phyloP scores from a whole-genome alignment of 2,888 invertebrate species.

The Hipparchia semele region DNA sequence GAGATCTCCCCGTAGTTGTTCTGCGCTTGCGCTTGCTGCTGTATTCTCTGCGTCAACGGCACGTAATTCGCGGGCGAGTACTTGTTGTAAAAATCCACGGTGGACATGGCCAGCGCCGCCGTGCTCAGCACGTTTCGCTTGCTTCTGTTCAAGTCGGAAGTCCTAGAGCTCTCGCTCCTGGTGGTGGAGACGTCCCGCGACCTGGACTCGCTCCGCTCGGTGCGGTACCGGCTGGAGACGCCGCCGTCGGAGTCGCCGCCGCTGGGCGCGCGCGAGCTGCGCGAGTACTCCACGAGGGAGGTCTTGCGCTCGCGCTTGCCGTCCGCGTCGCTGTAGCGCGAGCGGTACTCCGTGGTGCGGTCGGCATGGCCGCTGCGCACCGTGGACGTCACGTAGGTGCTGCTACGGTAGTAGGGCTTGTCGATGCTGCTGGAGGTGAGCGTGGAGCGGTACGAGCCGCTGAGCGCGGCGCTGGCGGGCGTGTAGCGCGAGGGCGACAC shows the following conservation, averaged over 20 bases:
- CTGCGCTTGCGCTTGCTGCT: slow-evolving; percentile 61
- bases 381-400: slow-evolving; percentile 69
- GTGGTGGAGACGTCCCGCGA: slow-evolving; percentile 80
- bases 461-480: slow-evolving; percentile 68
- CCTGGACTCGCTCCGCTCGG: slow-evolving; percentile 79
- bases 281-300: slow-evolving; percentile 66
- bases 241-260: slow-evolving; percentile 77
- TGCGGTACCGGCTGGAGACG: slow-evolving; percentile 60
- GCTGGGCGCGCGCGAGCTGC: slow-evolving; percentile 70
- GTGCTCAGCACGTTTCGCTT: slow-evolving; percentile 76
- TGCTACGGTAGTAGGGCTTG: slow-evolving; percentile 80
- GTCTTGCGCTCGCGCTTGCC: slow-evolving; percentile 72
- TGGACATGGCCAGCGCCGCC: slow-evolving; percentile 81
- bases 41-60: slow-evolving; percentile 79
- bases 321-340: slow-evolving; percentile 68
- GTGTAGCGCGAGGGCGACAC: slow-evolving; percentile 81
- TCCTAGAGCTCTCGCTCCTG: slow-evolving; percentile 79
- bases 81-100: slow-evolving; percentile 88
- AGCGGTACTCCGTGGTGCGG: slow-evolving; percentile 67
- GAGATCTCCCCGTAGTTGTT: slow-evolving; percentile 68
- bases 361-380: slow-evolving; percentile 62
- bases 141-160: slow-evolving; percentile 65
- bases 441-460: slow-evolving; percentile 76
- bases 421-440: slow-evolving; percentile 77
- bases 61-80: slow-evolving; percentile 90